These are phyloP conservation scores for Clytia hemisphaerica DNA, from an alignment of 30 jellyfish, hydroid and myxozoan genomes.

Conservation along the genomic window DNA sequence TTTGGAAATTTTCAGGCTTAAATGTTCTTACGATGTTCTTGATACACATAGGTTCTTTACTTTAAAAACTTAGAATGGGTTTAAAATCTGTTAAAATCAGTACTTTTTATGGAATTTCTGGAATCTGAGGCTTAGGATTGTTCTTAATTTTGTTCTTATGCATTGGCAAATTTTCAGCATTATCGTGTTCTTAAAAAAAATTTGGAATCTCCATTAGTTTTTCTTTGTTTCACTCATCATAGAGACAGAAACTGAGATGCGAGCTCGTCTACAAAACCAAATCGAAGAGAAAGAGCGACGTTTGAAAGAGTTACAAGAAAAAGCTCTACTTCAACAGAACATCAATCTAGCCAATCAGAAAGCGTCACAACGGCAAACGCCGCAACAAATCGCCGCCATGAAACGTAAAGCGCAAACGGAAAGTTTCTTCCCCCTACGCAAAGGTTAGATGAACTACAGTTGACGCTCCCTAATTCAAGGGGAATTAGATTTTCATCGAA, in stretches of 20 bases:
- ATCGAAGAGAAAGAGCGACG: slow-evolving; percentile 1
- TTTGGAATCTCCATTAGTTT: too few species aligned
- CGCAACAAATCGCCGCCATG: slow-evolving; percentile 22
- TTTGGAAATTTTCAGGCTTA: too few species aligned
- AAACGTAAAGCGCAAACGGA: slow-evolving; percentile 25
- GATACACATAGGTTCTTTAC: too few species aligned
- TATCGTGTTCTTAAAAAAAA: not conserved
- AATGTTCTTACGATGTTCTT: too few species aligned
- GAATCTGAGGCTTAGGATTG: not conserved
- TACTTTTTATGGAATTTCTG: too few species aligned
- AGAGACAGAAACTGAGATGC: slow-evolving; percentile 14
- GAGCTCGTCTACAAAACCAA: not conserved
- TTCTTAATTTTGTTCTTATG: not conserved
- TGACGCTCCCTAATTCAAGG: too few species aligned
- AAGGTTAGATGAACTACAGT: too few species aligned
- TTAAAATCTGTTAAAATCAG: too few species aligned
- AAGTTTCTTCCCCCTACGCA: too few species aligned
- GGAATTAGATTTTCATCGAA: too few species aligned
- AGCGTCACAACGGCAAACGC: not conserved
- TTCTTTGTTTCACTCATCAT: too few species aligned
- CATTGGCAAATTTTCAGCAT: not conserved
- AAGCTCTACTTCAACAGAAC: not conserved
- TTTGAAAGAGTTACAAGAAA: not conserved
- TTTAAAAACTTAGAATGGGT: too few species aligned
- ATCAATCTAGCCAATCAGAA: not conserved